phyloP scores from a whole-genome alignment of 2,888 invertebrate species.

The Podabrus alpinus region DNA sequence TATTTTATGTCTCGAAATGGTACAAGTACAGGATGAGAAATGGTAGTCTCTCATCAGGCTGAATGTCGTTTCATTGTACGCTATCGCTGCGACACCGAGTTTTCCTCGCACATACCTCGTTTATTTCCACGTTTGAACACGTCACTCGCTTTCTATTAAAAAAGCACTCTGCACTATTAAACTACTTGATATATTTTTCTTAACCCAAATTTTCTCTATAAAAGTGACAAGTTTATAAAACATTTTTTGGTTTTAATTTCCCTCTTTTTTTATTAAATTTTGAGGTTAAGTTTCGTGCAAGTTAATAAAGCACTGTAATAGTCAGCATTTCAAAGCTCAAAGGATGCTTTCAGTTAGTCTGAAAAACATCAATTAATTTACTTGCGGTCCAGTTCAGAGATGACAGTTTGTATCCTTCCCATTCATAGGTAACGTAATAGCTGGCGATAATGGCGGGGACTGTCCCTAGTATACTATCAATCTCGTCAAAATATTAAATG shows the following conservation, averaged over 20 bases:
- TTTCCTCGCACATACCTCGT: conserved; percentile 23
- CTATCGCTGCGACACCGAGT: conserved; percentile 22
- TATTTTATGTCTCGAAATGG: conserved; percentile 16
- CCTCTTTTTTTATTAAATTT: background rate
- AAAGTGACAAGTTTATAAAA: background rate
- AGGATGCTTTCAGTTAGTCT: conserved; percentile 1
- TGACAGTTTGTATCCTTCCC: conserved; percentile 14
- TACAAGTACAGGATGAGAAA: conserved; percentile 23
- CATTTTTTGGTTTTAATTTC: background rate
- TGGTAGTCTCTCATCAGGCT: conserved; percentile 25
- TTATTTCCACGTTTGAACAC: conserved; percentile 24
- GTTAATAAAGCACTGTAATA: background rate
- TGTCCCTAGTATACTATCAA: conserved; percentile 34
- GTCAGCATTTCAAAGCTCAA: conserved; percentile 2
- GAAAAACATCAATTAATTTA: conserved; percentile 23
- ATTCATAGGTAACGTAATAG: conserved; percentile 3
- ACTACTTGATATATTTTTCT: conserved; percentile 17
- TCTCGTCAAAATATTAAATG: conserved; percentile 26
- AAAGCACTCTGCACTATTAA: conserved; percentile 16
- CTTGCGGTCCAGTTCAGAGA: conserved; percentile 4
- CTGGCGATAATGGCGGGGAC: conserved; percentile 10
- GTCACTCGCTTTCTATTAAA: conserved; percentile 23
- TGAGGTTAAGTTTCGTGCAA: background rate
- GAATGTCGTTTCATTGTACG: conserved; percentile 24
- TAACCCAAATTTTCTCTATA: background rate